These are phyloP conservation scores for Trichonephila clavipes DNA, from an alignment of 1,140 invertebrate species.

Conservation along the genomic window DNA sequence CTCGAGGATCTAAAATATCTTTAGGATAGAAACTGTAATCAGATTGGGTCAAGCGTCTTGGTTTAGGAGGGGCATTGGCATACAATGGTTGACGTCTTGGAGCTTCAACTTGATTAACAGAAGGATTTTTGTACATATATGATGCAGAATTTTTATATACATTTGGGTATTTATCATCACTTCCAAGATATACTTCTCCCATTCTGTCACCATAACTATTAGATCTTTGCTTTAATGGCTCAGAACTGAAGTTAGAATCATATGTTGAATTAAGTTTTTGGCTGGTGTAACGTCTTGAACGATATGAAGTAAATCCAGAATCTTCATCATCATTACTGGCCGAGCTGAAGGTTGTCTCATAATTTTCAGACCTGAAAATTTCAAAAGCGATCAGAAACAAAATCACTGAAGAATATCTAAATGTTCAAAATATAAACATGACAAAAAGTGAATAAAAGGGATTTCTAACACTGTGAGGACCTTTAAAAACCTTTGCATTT, in stretches of 20 bases:
- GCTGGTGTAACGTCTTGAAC: constrained; percentile 71
- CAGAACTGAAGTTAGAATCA: constrained; percentile 39
- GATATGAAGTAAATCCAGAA: constrained; percentile 78
- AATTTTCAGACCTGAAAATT: constrained; percentile 66
- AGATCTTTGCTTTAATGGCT: constrained; percentile 60
- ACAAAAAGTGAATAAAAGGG: no score
- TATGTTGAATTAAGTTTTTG: constrained; percentile 57
- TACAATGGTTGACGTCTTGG: constrained; percentile 87
- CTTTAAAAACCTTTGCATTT: no score
- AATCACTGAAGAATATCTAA: no score
- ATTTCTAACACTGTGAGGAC: no score
- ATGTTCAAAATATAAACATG: no score
- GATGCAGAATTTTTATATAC: constrained; percentile 55
- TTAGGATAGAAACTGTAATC: constrained; percentile 68
- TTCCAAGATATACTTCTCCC: constrained; percentile 74
- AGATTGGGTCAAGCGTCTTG: constrained; percentile 83
- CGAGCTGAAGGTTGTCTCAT: constrained; percentile 47
- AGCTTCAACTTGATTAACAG: neutral
- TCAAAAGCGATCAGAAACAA: neutral
- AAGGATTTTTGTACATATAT: constrained; percentile 60
- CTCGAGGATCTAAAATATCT: constrained; percentile 68
- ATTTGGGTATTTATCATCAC: constrained; percentile 78
- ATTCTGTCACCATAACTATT: constrained; percentile 71
- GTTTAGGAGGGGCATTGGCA: constrained; percentile 93
- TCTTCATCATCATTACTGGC: constrained; percentile 78